Base-by-base conservation (phyloP, 2,797 vertebrate species). In the Acanthis flammea region DNA sequence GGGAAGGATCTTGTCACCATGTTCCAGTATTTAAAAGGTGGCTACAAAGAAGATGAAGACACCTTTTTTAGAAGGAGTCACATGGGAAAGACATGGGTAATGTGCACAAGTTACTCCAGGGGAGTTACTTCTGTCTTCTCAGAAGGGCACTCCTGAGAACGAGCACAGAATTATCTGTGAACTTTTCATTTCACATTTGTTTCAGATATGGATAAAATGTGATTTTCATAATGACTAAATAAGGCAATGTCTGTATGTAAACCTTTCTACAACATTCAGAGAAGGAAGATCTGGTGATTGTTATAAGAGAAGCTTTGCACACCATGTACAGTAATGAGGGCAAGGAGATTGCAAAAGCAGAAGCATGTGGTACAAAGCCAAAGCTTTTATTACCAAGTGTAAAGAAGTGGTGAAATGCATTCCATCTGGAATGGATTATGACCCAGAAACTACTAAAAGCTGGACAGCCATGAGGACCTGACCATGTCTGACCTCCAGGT, bases 401-500 rank as follows among this genome's bases (percentile, higher is more conserved):
- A 91, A 95, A 94, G 88, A 75, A 78, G 41, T 79, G 39, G 44
- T 92, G 86, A 94, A 95, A 93, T 76, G 48, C 54, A 84, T 80
- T 86, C 73, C 86, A 97, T 81, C 73, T 97, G 94, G 93, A 96
- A 93, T 94, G n/a, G 63, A 93, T 96, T 96, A 97, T 67, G 66
- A 66, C 90, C 88, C 62, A 96, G 83, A 92, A 96, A 89, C 72
- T 48, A 86, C 62, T 93, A 96, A 95, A 95, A 95, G 27, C 77
- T 45, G 88, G 92, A 77, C 90, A 92, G 47, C 28, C 60, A 50
- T 63, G 66, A 95, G 67, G 77, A 86, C 33, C 72, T 79, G 55
- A 73, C 72, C 61, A 87, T n/a, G 35, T 74, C 79, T 86, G 91
- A 92, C 48, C 77, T 84, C 35, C 30, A 54, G n/a, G 15, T 12